These are phyloP conservation scores for Celastrina argiolus DNA, from an alignment of 2,888 invertebrate species.

Conservation along the genomic window DNA sequence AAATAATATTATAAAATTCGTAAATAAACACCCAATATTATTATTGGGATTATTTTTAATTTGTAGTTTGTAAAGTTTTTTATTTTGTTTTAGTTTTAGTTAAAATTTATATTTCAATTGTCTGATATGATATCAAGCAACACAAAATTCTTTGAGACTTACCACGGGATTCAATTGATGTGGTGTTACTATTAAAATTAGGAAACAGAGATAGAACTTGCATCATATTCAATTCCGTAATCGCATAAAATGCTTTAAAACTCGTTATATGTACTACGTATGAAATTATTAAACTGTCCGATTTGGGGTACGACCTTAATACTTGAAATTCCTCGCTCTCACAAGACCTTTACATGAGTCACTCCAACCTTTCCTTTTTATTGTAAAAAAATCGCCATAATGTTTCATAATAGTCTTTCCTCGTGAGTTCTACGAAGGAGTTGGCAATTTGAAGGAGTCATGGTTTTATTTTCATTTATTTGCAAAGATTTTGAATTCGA, in stretches of 20 bases:
- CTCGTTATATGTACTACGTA: not conserved
- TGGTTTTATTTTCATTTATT: not conserved
- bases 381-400: conserved; percentile 34
- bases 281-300: not conserved
- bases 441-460: not conserved
- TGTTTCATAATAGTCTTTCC: conserved; percentile 11
- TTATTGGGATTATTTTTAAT: no score
- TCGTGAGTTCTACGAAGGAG: conserved; percentile 9
- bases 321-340: conserved; percentile 11
- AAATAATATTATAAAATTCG: no score
- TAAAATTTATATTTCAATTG: no score
- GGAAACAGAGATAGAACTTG: not conserved
- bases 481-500: no score
- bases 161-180: no score
- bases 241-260: not conserved
- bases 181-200: no score
- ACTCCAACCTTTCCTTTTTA: conserved; percentile 63
- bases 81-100: no score
- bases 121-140: no score
- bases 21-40: no score
- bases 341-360: conserved; percentile 50
- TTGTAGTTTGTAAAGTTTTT: no score
- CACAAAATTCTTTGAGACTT: no score
- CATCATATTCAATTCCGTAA: not conserved
- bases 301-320: conserved; percentile 15